phyloP scores from a whole-genome alignment of 2,888 invertebrate genomes.

The Disparrhopalites patrizii region DNA sequence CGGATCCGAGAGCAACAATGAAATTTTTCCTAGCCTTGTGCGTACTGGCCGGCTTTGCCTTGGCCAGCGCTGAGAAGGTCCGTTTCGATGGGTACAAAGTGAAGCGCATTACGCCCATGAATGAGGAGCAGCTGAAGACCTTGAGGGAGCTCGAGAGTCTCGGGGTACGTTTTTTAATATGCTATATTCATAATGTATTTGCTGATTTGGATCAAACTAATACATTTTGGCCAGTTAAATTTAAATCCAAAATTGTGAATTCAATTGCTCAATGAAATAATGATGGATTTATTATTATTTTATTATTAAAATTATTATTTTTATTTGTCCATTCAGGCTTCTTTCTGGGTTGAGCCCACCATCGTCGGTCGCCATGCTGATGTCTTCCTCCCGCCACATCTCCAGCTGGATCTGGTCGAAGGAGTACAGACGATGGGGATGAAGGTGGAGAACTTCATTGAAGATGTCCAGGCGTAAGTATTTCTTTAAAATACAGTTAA shows the following conservation, averaged over 20 bases:
- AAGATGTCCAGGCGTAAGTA: slow-evolving; percentile 59
- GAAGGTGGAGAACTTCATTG: slow-evolving; percentile 54
- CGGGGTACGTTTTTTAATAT: slow-evolving; percentile 50
- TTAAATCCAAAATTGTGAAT: too few relatives aligned
- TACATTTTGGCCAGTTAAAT: too few relatives aligned
- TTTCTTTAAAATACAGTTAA: not conserved
- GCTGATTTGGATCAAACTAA: too few relatives aligned
- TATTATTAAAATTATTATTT: not conserved
- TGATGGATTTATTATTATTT: too few relatives aligned
- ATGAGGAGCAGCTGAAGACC: slow-evolving; percentile 53
- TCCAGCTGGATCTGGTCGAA: slow-evolving; percentile 54
- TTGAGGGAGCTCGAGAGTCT: slow-evolving; percentile 52
- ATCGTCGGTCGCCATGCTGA: slow-evolving; percentile 43
- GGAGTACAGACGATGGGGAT: slow-evolving; percentile 53
- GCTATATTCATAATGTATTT: too few relatives aligned
- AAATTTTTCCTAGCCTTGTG: not conserved
- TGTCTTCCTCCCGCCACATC: slow-evolving; percentile 60
- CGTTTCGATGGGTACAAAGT: slow-evolving; percentile 60
- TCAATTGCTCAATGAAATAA: too few relatives aligned
- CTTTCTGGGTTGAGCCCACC: slow-evolving; percentile 41
- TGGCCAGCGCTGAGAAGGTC: slow-evolving; percentile 39
- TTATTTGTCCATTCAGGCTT: slow-evolving; percentile 24
- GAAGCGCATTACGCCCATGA: slow-evolving; percentile 57
- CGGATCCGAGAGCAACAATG: too few relatives aligned
- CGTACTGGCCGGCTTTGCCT: slow-evolving; percentile 16